A percentile compares a stretch with the other conserved stretches of the same genome.
These are phyloP conservation scores for Steinernema carpocapsae DNA, from an alignment of 2,888 invertebrate species.

Conservation along the genomic window DNA sequence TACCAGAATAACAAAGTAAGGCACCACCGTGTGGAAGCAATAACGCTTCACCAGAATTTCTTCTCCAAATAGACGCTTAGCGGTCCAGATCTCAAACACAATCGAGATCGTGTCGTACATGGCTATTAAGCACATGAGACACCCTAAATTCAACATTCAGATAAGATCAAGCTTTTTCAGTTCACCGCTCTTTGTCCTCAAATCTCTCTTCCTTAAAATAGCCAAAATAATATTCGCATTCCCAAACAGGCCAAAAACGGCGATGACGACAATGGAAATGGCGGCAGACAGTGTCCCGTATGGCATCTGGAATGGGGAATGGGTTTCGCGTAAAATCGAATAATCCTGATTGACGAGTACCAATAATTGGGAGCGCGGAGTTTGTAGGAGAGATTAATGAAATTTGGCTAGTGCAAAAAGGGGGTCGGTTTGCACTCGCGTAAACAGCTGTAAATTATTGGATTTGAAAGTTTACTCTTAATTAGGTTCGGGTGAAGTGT, in stretches of 20 bases:
- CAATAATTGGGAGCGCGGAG: no score
- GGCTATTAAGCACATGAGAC: slow-evolving; percentile 1
- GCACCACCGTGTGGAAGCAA: neutral
- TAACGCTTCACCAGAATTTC: neutral
- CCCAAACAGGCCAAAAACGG: neutral
- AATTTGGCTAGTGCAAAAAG: no score
- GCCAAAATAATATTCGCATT: slow-evolving; percentile 8
- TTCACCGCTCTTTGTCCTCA: neutral
- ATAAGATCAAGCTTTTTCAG: neutral
- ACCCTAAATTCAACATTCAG: neutral
- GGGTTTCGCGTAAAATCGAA: no score
- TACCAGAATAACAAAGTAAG: slow-evolving; percentile 5
- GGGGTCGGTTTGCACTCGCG: no score
- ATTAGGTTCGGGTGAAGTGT: no score
- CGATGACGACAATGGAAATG: slow-evolving; percentile 1
- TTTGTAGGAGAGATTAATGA: no score
- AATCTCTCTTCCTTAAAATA: neutral
- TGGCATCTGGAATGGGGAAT: neutral
- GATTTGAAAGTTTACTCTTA: no score
- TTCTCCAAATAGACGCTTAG: neutral
- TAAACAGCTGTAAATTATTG: no score
- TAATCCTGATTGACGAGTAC: no score
- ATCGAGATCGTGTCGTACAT: slow-evolving; percentile 6
- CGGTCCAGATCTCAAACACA: neutral
- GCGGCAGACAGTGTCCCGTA: neutral